Conservation (phyloP, 2,113 vertebrate species). For the Otis tarda region DNA sequence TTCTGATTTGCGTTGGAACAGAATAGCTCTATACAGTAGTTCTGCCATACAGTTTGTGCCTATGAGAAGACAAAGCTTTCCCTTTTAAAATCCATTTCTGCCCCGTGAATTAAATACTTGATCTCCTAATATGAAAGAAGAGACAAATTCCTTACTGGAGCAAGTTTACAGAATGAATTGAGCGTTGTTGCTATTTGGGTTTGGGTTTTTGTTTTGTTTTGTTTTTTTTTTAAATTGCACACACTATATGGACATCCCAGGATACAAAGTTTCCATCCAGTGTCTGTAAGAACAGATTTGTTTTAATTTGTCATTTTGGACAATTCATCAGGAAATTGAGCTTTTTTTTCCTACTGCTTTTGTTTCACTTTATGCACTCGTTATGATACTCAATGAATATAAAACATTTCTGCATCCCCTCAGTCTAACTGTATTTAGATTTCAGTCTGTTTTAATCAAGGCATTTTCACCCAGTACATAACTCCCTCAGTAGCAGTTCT, state of each 20-base stretch:
- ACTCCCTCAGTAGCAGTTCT: neutral
- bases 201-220: no score
- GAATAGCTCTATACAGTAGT: neutral
- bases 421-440: slow-evolving; percentile 26
- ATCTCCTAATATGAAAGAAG: neutral
- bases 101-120: neutral
- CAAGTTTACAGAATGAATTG: neutral
- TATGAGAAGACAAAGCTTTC: neutral
- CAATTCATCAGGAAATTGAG: neutral
- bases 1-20: neutral
- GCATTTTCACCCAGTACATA: slow-evolving; percentile 1
- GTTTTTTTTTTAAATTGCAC: neutral
- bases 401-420: neutral
- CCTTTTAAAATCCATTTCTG: neutral
- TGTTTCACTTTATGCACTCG: neutral
- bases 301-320: slow-evolving; percentile 15
- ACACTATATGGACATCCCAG: neutral
- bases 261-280: neutral
- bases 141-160: neutral
- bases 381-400: neutral
- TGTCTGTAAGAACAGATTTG: neutral
- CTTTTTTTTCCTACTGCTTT: neutral
- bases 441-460: slow-evolving; percentile 41
- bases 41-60: neutral
- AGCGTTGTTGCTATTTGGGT: neutral